phyloP scores from a whole-genome alignment of 2,113 vertebrate species.

The Sarotherodon lohbergeri region DNA sequence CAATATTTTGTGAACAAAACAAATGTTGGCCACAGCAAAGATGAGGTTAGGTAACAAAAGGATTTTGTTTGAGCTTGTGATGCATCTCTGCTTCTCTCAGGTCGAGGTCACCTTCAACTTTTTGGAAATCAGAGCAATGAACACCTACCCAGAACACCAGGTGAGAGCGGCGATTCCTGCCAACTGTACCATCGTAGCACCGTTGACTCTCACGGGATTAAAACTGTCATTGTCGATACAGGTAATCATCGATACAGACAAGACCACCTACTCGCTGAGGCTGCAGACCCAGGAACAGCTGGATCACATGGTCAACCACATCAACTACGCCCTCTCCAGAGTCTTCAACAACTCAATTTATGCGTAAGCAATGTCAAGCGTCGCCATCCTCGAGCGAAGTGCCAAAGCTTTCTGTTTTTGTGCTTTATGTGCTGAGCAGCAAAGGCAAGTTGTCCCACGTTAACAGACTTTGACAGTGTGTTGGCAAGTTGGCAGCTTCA shows the following conservation, averaged over 20 bases:
- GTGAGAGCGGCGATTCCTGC: conserved; percentile 9
- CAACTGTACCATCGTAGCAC: not conserved
- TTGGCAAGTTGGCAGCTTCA: conserved; percentile 21
- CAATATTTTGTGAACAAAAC: not conserved
- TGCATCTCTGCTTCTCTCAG: conserved; percentile 33
- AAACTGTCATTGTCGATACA: conserved; percentile 19
- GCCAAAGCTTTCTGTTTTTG: not conserved
- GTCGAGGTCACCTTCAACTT: conserved; percentile 76
- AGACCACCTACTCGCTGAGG: conserved; percentile 78
- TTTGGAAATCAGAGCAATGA: conserved; percentile 76
- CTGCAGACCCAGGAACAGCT: conserved; percentile 80
- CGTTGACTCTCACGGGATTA: not conserved
- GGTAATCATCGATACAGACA: conserved; percentile 88
- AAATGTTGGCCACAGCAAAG: not conserved
- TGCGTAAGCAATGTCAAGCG: conserved; percentile 71
- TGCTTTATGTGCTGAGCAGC: not conserved
- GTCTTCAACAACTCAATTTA: conserved; percentile 85
- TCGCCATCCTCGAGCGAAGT: not conserved
- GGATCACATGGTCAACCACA: conserved; percentile 79
- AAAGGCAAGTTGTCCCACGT: not conserved
- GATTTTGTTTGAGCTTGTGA: not conserved
- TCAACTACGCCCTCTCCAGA: conserved; percentile 83
- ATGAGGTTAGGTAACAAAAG: not conserved
- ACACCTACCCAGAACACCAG: conserved; percentile 73
- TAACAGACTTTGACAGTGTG: conserved; percentile 17